These are phyloP conservation scores for Exaiptasia diaphana DNA, from an alignment of 64 coral and sea anemone genomes.

Conservation along the genomic window DNA sequence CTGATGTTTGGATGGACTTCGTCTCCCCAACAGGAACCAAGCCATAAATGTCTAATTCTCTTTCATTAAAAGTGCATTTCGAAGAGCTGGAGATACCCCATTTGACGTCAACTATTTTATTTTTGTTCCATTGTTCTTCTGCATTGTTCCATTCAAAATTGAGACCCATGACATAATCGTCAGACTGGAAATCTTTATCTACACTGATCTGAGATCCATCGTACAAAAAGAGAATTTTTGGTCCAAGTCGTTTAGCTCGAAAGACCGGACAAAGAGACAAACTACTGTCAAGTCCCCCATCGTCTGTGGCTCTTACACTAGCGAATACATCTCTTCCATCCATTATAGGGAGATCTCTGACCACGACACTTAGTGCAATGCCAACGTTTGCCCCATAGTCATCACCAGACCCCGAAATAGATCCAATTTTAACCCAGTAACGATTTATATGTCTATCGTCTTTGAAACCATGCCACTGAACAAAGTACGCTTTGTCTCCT, in stretches of 20 bases:
- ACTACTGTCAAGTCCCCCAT: slow-evolving; percentile 67
- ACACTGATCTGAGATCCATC: slow-evolving; percentile 54
- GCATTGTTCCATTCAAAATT: slow-evolving; percentile 45
- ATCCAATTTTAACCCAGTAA: slow-evolving; percentile 88
- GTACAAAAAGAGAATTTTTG: slow-evolving; percentile 68
- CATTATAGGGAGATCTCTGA: slow-evolving; percentile 72
- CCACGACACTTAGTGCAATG: slow-evolving; percentile 44
- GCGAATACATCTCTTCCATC: slow-evolving; percentile 75
- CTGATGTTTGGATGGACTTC: slow-evolving; percentile 63
- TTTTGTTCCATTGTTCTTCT: background rate
- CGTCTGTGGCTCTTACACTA: slow-evolving; percentile 80
- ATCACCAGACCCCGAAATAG: slow-evolving; percentile 74
- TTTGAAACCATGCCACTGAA: slow-evolving; percentile 82
- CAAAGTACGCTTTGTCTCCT: slow-evolving; percentile 63
- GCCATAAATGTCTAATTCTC: slow-evolving; percentile 63
- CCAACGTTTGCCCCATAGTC: slow-evolving; percentile 66
- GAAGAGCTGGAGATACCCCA: slow-evolving; percentile 74
- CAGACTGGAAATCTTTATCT: slow-evolving; percentile 75
- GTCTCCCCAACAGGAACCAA: slow-evolving; percentile 72
- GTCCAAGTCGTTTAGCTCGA: slow-evolving; percentile 64
- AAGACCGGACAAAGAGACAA: slow-evolving; percentile 62
- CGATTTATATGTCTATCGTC: slow-evolving; percentile 69
- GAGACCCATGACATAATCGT: slow-evolving; percentile 55
- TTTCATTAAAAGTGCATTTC: slow-evolving; percentile 65
- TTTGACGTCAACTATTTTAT: slow-evolving; percentile 44